A percentile compares a stretch with the other conserved stretches of the same genome.
These are phyloP conservation scores for Drosophila quinaria DNA, from an alignment of 2,888 invertebrate species.

Conservation along the genomic window DNA sequence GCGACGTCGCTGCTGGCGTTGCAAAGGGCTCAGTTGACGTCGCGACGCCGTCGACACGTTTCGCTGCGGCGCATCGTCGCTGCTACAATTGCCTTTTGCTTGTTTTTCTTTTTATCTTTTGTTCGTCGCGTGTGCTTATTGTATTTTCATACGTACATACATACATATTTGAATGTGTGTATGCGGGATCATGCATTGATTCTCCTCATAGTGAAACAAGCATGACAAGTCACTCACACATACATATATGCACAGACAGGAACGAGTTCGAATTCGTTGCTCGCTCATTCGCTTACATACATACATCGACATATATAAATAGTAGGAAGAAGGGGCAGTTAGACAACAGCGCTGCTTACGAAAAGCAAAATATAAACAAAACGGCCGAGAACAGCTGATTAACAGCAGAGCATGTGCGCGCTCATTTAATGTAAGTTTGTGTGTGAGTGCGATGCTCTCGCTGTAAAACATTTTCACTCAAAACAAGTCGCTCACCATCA, in stretches of 20 bases:
- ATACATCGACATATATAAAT: slow-evolving; percentile 21
- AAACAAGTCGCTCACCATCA: slow-evolving; percentile 60
- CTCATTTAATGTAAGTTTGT: slow-evolving; percentile 48
- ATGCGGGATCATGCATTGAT: slow-evolving; percentile 56
- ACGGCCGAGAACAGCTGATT: slow-evolving; percentile 81
- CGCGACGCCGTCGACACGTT: slow-evolving; percentile 26
- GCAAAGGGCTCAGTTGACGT: slow-evolving; percentile 26
- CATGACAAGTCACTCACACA: slow-evolving; percentile 66
- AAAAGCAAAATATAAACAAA: slow-evolving; percentile 83
- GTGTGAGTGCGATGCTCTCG: slow-evolving; percentile 30
- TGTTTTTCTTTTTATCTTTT: slow-evolving; percentile 57
- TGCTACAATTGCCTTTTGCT: slow-evolving; percentile 27
- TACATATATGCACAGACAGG: slow-evolving; percentile 22
- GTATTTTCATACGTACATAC: slow-evolving; percentile 39
- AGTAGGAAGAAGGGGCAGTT: slow-evolving; percentile 63
- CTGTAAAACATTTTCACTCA: slow-evolving; percentile 64
- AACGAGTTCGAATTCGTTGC: slow-evolving; percentile 58
- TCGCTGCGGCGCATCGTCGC: slow-evolving; percentile 17
- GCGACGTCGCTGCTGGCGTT: slow-evolving; percentile 18
- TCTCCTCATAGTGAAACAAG: slow-evolving; percentile 62
- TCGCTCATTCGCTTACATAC: slow-evolving; percentile 52
- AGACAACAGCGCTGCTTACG: slow-evolving; percentile 64
- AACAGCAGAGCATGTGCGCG: slow-evolving; percentile 66
- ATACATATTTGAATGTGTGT: slow-evolving; percentile 11
- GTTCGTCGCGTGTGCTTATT: slow-evolving; percentile 61